phyloP scores from a whole-genome alignment of 2,888 invertebrate species.

The Dasypolia templi region DNA sequence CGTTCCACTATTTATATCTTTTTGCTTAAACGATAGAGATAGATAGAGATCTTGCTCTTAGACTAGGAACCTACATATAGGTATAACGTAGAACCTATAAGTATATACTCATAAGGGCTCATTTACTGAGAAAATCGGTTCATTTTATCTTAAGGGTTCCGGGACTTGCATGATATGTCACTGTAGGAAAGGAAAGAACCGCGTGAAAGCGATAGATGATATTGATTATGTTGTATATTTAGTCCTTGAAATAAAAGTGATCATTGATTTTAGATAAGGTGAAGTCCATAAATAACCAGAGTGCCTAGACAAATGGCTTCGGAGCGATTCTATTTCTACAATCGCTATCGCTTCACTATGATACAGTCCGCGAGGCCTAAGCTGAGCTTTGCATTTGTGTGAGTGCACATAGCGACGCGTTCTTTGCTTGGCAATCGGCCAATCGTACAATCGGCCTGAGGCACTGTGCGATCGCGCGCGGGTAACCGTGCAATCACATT shows the following conservation, averaged over 20 bases:
- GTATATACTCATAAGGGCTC: constrained; percentile 34
- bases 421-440: no score
- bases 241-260: constrained; percentile 13
- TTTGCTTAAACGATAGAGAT: neutral
- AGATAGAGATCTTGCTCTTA: constrained; percentile 20
- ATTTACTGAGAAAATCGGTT: constrained; percentile 20
- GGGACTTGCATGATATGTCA: constrained; percentile 32
- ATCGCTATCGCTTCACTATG: no score
- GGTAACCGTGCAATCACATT: no score
- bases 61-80: constrained; percentile 15
- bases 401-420: no score
- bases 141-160: constrained; percentile 40
- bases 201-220: constrained; percentile 7
- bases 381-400: no score
- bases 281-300: no score
- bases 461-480: no score
- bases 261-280: neutral
- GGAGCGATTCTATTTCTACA: no score
- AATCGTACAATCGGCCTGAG: no score
- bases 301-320: no score
- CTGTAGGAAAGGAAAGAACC: constrained; percentile 27
- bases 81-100: constrained; percentile 23
- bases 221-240: no score
- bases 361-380: no score
- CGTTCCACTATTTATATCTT: neutral